These are phyloP conservation scores for Chaetops frenatus DNA, from an alignment of 2,113 vertebrate genomes.

Conservation along the genomic window DNA sequence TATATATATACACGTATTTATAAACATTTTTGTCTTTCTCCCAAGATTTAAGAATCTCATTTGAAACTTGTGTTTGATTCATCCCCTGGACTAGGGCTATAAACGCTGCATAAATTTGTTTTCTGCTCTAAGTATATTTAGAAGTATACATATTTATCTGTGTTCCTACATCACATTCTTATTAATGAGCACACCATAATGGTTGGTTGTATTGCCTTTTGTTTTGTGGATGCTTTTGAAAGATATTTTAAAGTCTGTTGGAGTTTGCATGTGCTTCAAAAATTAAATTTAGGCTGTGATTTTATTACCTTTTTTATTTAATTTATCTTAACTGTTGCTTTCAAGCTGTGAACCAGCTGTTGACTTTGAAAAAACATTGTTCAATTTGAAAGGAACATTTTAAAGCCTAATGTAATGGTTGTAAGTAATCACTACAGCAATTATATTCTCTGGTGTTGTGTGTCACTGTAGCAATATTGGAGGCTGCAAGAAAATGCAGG, in stretches of 20 bases:
- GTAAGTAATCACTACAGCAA: conserved; percentile 70
- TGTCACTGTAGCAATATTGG: neutral
- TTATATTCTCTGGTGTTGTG: conserved; percentile 19
- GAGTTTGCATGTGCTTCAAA: conserved; percentile 64
- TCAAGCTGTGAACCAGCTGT: conserved; percentile 81
- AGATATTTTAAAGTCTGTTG: conserved; percentile 56
- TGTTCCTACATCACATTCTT: neutral
- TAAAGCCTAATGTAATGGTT: conserved; percentile 71
- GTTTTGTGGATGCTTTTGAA: conserved; percentile 62
- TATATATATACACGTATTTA: neutral
- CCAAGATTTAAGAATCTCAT: neutral
- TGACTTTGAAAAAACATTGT: conserved; percentile 80
- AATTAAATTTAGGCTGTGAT: conserved; percentile 77
- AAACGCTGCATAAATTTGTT: neutral
- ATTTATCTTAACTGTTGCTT: conserved; percentile 77
- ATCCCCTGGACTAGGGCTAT: neutral
- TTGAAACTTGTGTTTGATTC: conserved; percentile 8
- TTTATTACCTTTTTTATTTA: conserved; percentile 82
- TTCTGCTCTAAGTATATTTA: neutral
- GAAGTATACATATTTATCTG: neutral
- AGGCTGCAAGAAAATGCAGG: neutral
- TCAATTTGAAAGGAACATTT: conserved; percentile 75
- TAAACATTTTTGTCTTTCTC: neutral
- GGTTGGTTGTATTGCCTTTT: conserved; percentile 47
- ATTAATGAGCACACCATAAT: conserved; percentile 13